These are phyloP conservation scores for Calephelis virginiensis DNA, from an alignment of 1,140 invertebrate genomes.

Conservation along the genomic window DNA sequence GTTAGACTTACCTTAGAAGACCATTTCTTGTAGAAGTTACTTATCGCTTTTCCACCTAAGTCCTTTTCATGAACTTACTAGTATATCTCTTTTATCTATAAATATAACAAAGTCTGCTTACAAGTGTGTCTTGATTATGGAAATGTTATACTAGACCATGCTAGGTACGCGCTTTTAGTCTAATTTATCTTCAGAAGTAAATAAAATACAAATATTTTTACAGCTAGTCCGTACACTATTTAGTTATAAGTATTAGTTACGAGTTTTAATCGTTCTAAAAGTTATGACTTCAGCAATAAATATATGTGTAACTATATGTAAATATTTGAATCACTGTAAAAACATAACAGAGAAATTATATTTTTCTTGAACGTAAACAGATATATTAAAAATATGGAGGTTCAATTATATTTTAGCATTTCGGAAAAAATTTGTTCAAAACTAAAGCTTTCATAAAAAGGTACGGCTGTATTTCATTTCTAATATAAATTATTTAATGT, in stretches of 20 bases:
- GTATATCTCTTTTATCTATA: too few species aligned
- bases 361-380: conserved; percentile 69
- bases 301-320: conserved; percentile 67
- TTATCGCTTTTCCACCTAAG: too few species aligned
- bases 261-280: conserved; percentile 57
- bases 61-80: too few species aligned
- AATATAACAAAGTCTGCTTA: too few species aligned
- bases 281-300: conserved; percentile 72
- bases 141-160: too few species aligned
- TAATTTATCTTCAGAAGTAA: conserved; percentile 10
- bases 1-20: too few species aligned
- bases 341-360: conserved; percentile 71
- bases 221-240: conserved; percentile 70
- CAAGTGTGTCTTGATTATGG: too few species aligned
- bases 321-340: conserved; percentile 70
- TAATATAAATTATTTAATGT: conserved; percentile 40
- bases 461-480: conserved; percentile 15
- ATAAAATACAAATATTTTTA: conserved; percentile 55
- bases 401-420: conserved; percentile 38
- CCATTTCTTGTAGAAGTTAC: too few species aligned
- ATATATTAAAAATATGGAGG: conserved; percentile 55
- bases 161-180: conserved; percentile 2
- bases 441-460: conserved; percentile 17
- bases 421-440: conserved; percentile 35
- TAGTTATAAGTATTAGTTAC: conserved; percentile 66